Conservation (phyloP, 2,113 vertebrate species). For the Tupaia tana region DNA sequence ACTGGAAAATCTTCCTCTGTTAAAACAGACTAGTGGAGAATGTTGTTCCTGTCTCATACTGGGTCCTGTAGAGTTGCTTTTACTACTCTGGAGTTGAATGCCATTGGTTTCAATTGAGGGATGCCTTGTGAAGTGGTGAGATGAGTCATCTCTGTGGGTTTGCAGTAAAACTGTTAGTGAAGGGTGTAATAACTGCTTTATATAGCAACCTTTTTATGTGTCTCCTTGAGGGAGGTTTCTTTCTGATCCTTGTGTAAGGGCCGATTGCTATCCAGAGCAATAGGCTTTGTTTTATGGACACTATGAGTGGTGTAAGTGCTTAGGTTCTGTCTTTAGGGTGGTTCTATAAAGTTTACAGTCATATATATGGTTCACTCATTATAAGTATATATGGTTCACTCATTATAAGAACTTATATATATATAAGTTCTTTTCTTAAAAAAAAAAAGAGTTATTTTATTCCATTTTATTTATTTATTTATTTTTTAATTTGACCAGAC, state of each 20-base stretch:
- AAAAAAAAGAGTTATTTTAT: neutral
- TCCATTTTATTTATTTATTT: too few species aligned
- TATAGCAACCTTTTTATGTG: neutral
- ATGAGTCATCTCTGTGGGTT: neutral
- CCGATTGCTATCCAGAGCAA: neutral
- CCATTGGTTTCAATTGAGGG: neutral
- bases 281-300: neutral
- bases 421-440: neutral
- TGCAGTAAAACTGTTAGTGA: neutral
- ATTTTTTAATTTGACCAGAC: too few species aligned
- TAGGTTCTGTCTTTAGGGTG: neutral
- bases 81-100: neutral
- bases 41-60: neutral
- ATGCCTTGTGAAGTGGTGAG: neutral
- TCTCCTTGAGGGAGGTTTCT: neutral
- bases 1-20: neutral
- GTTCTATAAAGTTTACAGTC: slow-evolving; percentile 1
- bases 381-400: neutral
- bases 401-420: slow-evolving; percentile 5
- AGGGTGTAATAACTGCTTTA: slow-evolving; percentile 18
- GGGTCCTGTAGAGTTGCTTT: neutral
- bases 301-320: neutral
- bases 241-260: neutral
- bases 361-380: neutral
- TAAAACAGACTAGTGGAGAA: neutral